A percentile compares a stretch with the other conserved stretches of the same genome.
These are phyloP conservation scores for Glossophaga mutica DNA, from an alignment of 2,797 vertebrate genomes.

Conservation along the genomic window DNA sequence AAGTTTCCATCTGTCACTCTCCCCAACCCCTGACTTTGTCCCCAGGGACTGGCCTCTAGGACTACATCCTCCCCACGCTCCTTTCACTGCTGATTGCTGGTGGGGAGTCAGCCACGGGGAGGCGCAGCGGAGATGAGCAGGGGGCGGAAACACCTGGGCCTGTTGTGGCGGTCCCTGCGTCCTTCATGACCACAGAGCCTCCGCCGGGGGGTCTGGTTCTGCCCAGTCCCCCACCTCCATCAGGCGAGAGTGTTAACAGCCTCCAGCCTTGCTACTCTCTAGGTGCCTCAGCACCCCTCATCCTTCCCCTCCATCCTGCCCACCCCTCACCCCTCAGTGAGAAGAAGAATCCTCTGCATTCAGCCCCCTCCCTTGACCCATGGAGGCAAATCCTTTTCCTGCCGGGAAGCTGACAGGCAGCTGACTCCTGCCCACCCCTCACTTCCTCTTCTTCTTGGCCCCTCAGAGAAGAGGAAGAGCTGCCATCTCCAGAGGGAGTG, in stretches of 20 bases:
- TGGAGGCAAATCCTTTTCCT: not conserved
- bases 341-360: not conserved
- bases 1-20: not conserved
- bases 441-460: not conserved
- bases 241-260: not conserved
- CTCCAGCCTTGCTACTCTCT: not conserved
- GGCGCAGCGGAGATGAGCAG: not conserved
- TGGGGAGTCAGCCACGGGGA: not conserved
- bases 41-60: not conserved
- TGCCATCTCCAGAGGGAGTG: not conserved
- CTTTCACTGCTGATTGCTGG: not conserved
- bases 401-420: not conserved
- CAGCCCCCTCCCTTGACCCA: not conserved
- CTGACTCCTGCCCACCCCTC: not conserved
- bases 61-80: not conserved
- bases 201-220: not conserved
- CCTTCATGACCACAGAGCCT: accelerated
- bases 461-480: not conserved
- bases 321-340: accelerated
- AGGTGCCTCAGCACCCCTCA: not conserved
- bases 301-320: not conserved
- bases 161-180: not conserved
- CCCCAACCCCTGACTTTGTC: not conserved
- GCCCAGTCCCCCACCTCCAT: not conserved
- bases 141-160: not conserved